These are phyloP conservation scores for Zosterops borbonicus DNA, from an alignment of 2,113 vertebrate species.

Conservation along the genomic window DNA sequence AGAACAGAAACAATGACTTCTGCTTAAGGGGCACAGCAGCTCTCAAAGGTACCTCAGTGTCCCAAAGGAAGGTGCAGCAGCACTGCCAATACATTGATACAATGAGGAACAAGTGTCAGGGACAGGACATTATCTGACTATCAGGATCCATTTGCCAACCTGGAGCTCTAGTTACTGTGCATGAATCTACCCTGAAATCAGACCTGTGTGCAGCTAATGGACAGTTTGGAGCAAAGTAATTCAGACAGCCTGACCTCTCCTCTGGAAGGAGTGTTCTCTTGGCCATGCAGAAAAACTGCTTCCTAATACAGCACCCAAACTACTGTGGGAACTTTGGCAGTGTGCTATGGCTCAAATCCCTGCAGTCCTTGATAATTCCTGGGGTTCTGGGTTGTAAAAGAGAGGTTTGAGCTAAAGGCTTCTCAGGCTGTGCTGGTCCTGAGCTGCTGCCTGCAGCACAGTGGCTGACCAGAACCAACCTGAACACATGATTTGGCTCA, in stretches of 20 bases:
- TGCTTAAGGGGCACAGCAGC: background rate
- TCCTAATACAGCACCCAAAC: background rate
- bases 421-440: background rate
- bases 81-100: background rate
- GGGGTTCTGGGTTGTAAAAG: background rate
- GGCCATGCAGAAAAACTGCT: background rate
- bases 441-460: background rate
- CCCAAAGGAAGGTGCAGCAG: background rate
- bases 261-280: background rate
- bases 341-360: accelerated
- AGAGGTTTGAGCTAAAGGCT: background rate
- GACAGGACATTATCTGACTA: background rate
- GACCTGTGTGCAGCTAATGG: background rate
- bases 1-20: slow-evolving; percentile 32
- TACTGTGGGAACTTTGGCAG: accelerated
- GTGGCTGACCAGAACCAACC: background rate
- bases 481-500: background rate
- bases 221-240: background rate
- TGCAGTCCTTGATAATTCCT: background rate
- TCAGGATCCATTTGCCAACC: background rate
- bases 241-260: background rate
- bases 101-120: background rate
- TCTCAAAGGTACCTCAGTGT: background rate
- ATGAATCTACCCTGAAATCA: background rate
- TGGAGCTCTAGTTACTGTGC: background rate